These are phyloP conservation scores for Sminthurides bifidus DNA, from an alignment of 1,140 invertebrate genomes.

Conservation along the genomic window DNA sequence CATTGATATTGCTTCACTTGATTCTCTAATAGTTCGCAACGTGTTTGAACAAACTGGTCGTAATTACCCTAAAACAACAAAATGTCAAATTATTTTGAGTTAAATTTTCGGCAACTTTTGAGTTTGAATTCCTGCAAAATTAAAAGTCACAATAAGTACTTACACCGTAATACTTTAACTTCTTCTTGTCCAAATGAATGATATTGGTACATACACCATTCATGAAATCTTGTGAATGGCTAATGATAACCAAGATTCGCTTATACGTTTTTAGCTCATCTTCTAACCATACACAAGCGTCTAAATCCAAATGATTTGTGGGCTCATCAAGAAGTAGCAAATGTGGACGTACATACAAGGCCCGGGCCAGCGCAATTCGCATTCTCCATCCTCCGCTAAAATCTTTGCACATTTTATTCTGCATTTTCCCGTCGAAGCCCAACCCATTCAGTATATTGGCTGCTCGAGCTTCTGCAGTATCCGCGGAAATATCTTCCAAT, in stretches of 20 bases:
- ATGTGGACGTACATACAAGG: conserved; percentile 44
- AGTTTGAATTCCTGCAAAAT: background rate
- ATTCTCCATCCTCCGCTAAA: conserved; percentile 98
- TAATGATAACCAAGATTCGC: conserved; percentile 94
- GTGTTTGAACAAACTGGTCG: conserved; percentile 84
- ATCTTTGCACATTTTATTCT: conserved; percentile 77
- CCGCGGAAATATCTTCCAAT: conserved; percentile 90
- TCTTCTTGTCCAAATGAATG: conserved; percentile 86
- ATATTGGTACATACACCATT: conserved; percentile 99
- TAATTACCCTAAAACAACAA: conserved; percentile 61
- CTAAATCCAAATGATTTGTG: conserved; percentile 46
- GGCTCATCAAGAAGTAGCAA: conserved; percentile 43
- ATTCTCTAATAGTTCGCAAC: conserved; percentile 91
- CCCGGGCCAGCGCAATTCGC: conserved; percentile 94
- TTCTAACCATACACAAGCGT: conserved; percentile 98
- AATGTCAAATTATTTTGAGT: too few species aligned
- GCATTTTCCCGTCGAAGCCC: conserved; percentile 92
- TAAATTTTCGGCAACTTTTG: background rate
- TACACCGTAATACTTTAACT: conserved; percentile 89
- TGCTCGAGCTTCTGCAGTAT: conserved; percentile 86
- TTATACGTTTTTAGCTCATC: conserved; percentile 94
- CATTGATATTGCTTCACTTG: conserved; percentile 99
- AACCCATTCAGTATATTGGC: conserved; percentile 91
- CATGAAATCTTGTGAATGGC: conserved; percentile 98
- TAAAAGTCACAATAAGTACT: conserved; percentile 35